Evolutionary conservation across 1,140 invertebrate species (phyloP).

Genomic region (Papilio aristodemus): DNA sequence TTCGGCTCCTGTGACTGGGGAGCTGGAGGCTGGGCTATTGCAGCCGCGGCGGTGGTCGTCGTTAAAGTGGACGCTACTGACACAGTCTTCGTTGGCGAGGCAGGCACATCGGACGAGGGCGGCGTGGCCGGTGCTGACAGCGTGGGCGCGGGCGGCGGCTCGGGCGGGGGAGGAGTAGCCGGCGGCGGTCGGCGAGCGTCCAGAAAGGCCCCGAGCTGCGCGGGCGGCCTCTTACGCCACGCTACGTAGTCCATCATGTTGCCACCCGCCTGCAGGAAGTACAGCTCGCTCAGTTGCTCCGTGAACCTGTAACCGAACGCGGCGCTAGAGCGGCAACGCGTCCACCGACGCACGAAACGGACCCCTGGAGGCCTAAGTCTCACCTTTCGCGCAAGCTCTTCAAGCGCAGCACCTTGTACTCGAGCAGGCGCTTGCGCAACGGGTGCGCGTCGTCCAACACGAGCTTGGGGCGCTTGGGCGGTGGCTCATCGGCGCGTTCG

Average conservation of each 20-base stretch:
- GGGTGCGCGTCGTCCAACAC: constrained; percentile 48
- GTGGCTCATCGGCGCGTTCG: constrained; percentile 56
- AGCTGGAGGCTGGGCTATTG: constrained; percentile 76
- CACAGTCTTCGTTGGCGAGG: constrained; percentile 62
- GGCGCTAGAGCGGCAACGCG: constrained; percentile 43
- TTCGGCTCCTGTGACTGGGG: constrained; percentile 34
- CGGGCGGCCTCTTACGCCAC: constrained; percentile 90
- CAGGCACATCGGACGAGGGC: constrained; percentile 67
- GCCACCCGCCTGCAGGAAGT: constrained; percentile 91
- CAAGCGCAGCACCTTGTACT: constrained; percentile 60
- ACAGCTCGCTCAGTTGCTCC: constrained; percentile 91
- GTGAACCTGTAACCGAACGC: constrained; percentile 81
- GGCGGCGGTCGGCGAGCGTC: constrained; percentile 85
- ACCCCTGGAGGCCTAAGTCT: constrained; percentile 20
- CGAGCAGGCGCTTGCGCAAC: constrained; percentile 61
- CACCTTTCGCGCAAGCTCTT: constrained; percentile 62
- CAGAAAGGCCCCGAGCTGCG: constrained; percentile 87
- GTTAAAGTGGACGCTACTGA: constrained; percentile 83
- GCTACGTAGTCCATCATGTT: constrained; percentile 92
- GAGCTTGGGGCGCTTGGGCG: constrained; percentile 58
- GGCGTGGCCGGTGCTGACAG: constrained; percentile 80
- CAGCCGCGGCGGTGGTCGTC: constrained; percentile 85
- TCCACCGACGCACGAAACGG: constrained; percentile 31
- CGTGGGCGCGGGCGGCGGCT: constrained; percentile 81
- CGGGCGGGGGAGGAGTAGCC: constrained; percentile 63